A percentile compares a stretch with the other conserved stretches of the same genome.
phyloP scores from a whole-genome alignment of 2,113 vertebrate genomes.

The Campylorhamphus procurvoides region DNA sequence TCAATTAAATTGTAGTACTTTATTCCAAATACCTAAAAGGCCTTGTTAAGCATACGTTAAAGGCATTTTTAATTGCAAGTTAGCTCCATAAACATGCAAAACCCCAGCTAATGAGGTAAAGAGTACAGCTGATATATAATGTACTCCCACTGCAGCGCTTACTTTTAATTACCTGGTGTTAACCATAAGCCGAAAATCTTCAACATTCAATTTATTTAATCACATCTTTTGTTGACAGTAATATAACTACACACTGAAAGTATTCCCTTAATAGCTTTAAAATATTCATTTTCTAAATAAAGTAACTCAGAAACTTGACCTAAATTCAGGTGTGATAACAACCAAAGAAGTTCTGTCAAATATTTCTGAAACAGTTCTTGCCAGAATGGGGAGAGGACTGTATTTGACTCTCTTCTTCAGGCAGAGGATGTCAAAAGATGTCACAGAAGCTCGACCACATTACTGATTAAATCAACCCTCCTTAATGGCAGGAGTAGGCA shows the following conservation, averaged over 20 bases:
- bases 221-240: constrained; percentile 77
- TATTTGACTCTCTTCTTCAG: constrained; percentile 29
- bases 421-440: constrained; percentile 4
- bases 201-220: constrained; percentile 82
- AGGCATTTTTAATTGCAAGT: constrained; percentile 80
- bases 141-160: constrained; percentile 81
- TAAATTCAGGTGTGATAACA: constrained; percentile 33
- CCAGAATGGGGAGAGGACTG: not conserved
- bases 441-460: constrained; percentile 22
- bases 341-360: constrained; percentile 2
- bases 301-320: constrained; percentile 58
- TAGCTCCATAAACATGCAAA: constrained; percentile 81
- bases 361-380: constrained; percentile 17
- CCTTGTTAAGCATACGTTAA: constrained; percentile 73
- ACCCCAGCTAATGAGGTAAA: constrained; percentile 80
- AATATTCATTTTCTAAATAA: constrained; percentile 71
- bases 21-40: constrained; percentile 75
- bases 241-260: constrained; percentile 66
- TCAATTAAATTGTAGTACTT: constrained; percentile 74
- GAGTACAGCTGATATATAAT: constrained; percentile 78
- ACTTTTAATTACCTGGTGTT: constrained; percentile 84
- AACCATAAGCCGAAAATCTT: constrained; percentile 78
- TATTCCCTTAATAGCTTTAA: constrained; percentile 79
- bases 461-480: constrained; percentile 72
- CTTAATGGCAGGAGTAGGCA: constrained; percentile 51